These are phyloP conservation scores for Willowsia nigromaculata DNA, from an alignment of 2,888 invertebrate species.

Conservation along the genomic window DNA sequence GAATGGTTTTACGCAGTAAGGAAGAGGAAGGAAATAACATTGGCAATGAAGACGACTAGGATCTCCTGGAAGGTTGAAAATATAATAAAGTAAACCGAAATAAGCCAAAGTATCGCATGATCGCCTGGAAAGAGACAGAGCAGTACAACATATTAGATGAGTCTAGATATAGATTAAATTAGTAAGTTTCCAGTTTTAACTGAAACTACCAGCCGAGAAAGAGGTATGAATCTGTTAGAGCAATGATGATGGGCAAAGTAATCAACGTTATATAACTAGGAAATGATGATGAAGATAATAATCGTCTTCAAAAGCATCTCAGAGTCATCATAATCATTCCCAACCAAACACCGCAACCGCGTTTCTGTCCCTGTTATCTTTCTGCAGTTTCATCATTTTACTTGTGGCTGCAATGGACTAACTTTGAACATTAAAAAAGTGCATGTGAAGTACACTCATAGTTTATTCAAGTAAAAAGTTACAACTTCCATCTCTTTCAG, in stretches of 20 bases:
- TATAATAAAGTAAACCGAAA: neutral
- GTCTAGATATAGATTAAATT: constrained; percentile 46
- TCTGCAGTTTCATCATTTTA: neutral
- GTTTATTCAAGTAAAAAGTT: too few species aligned
- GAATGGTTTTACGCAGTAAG: neutral
- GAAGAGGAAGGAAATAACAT: constrained; percentile 51
- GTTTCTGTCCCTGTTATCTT: neutral
- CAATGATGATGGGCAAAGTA: neutral
- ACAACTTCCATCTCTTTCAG: too few species aligned
- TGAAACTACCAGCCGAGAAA: neutral
- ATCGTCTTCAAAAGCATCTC: neutral
- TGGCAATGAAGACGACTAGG: neutral
- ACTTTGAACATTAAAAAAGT: constrained; percentile 56
- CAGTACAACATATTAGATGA: constrained; percentile 56
- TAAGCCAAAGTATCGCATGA: neutral
- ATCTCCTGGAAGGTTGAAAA: neutral
- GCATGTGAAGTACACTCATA: too few species aligned
- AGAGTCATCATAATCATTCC: neutral
- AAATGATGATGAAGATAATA: neutral
- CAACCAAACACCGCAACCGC: neutral
- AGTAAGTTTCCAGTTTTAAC: neutral
- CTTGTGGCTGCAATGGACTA: constrained; percentile 2
- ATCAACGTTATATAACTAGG: neutral
- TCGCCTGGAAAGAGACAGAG: constrained; percentile 8
- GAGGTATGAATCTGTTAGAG: neutral